Base-by-base conservation (phyloP, 2,888 invertebrate species). In the Mantis religiosa region DNA sequence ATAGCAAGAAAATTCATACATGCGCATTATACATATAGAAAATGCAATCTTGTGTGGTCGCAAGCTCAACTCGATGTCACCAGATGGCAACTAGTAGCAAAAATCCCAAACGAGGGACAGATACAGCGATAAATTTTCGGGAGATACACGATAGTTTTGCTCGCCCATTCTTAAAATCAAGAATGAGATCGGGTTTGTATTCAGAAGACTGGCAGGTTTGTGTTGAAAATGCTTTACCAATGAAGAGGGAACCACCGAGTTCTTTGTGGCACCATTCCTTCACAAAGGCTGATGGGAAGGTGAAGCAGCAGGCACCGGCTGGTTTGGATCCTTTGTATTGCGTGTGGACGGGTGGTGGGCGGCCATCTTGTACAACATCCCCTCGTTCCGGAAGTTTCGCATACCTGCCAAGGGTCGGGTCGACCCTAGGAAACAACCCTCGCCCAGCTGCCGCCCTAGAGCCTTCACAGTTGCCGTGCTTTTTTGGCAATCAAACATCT, bases 341-440 rank as follows among this genome's bases (percentile, higher is more conserved):
- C 54, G 54, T 71, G 54, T 71, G 54, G 54, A 71, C 54, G 54
- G 54, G 54, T 54, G 54, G 54, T 54, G 54, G 34, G 34, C 82
- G 87, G 82, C 34, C 82, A 82, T 82, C 82, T 82, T 87, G 82
- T 28, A 81, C 25, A 86, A 81, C 85, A 85, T 84, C 84, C 25
- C 9, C 47, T 34, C n/a, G 15, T 82, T 82, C 87, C 87, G 87
- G 87, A 87, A 87, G 87, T 87, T 82, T 82, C 87, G 82, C 87
- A 87, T 87, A 87, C 87, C 87, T 87, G 87, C 25, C 86, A 86
- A 71, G 54, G 54, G 54, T 71, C 54, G 54, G 54, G 54, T 54
- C 54, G 54, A 20, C 54, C 54, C 54, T 14, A 54, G 54, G 54
- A 54, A 71, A 71, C 54, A 71, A 71, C 54, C 54, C 54, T 71